phyloP scores from a whole-genome alignment of 2,113 vertebrate species.

The Eurystomus gularis region DNA sequence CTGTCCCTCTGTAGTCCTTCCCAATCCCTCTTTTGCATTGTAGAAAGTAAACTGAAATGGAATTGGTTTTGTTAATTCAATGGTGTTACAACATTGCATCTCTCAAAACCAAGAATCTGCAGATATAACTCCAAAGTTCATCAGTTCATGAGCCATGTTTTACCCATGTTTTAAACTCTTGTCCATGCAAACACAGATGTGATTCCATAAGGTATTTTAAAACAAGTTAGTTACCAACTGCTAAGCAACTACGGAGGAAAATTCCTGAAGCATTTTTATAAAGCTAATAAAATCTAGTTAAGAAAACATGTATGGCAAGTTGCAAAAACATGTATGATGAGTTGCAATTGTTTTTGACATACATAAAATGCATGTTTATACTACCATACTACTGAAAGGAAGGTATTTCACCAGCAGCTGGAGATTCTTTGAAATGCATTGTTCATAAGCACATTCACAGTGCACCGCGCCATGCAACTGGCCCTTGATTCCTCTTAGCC shows the following conservation, averaged over 20 bases:
- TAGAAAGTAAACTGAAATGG: constrained; percentile 78
- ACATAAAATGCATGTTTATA: neutral
- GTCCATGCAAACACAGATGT: neutral
- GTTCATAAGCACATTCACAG: neutral
- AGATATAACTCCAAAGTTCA: neutral
- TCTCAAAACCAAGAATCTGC: neutral
- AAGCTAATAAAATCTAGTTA: neutral
- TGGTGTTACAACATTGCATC: neutral
- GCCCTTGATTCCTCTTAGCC: neutral
- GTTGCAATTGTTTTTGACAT: neutral
- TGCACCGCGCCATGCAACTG: neutral
- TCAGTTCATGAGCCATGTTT: neutral
- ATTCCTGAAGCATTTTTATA: neutral
- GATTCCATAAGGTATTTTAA: neutral
- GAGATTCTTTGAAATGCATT: neutral
- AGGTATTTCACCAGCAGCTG: neutral
- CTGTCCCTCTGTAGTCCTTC: constrained; percentile 84
- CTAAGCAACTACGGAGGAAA: neutral
- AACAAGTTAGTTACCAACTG: neutral
- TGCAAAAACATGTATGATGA: neutral
- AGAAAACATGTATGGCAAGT: neutral
- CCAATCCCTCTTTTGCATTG: constrained; percentile 82
- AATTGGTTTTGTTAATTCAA: neutral
- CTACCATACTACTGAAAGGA: neutral
- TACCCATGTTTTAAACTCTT: neutral